These are phyloP conservation scores for Tupiocoris notatus DNA, from an alignment of 2,888 invertebrate genomes.

Conservation along the genomic window DNA sequence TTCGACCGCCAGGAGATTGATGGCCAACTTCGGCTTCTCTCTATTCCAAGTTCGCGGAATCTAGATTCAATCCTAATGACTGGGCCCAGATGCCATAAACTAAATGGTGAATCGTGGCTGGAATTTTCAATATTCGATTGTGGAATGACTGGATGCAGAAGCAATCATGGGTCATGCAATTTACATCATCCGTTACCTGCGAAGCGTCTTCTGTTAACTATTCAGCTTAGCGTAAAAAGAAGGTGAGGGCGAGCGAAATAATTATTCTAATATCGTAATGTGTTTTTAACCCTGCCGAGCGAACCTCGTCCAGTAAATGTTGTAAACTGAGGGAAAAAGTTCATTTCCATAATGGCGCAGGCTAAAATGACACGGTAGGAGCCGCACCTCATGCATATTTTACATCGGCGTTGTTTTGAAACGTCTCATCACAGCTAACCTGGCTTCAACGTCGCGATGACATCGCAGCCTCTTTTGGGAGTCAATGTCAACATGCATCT, in stretches of 20 bases:
- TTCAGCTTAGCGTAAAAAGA: too few species aligned
- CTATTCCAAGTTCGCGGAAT: not conserved
- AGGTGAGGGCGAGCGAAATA: too few species aligned
- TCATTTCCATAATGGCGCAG: constrained; percentile 11
- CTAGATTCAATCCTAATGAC: not conserved
- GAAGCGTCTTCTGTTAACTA: too few species aligned
- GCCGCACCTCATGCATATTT: constrained; percentile 34
- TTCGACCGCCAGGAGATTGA: not conserved
- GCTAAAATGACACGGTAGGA: constrained; percentile 4
- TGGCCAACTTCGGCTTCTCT: not conserved
- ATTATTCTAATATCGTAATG: not conserved
- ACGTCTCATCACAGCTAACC: constrained; percentile 9
- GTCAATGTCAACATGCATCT: not conserved
- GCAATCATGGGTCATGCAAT: too few species aligned
- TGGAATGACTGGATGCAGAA: too few species aligned
- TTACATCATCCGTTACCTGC: too few species aligned
- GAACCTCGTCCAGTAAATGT: not conserved
- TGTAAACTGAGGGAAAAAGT: not conserved
- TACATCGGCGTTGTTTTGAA: constrained; percentile 21
- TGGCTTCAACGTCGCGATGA: not conserved
- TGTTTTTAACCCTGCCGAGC: not conserved
- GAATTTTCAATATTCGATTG: not conserved
- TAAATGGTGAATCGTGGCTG: not conserved
- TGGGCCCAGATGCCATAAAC: not conserved
- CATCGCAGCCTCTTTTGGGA: not conserved